These are phyloP conservation scores for Leuctra nigra DNA, from an alignment of 2,888 invertebrate species.

Conservation along the genomic window DNA sequence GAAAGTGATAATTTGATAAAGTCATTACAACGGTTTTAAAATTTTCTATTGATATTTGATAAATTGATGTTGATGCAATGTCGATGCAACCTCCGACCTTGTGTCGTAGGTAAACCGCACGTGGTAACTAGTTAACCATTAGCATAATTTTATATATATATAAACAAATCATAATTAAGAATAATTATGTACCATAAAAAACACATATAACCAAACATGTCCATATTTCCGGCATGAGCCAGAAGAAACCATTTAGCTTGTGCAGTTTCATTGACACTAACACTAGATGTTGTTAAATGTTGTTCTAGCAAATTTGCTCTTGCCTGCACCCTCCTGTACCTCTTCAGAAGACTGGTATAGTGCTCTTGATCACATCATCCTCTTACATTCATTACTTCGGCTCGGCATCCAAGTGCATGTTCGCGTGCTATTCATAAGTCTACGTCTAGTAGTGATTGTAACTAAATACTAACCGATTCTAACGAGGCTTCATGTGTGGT, in stretches of 20 bases:
- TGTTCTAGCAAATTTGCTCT: constrained; percentile 6
- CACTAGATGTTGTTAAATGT: background rate
- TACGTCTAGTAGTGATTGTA: no score
- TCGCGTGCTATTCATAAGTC: no score
- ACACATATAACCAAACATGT: constrained; percentile 1
- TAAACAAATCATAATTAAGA: background rate
- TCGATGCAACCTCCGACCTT: constrained; percentile 9
- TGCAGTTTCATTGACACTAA: background rate
- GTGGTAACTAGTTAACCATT: background rate
- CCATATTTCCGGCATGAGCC: constrained; percentile 24
- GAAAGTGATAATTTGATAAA: constrained; percentile 23
- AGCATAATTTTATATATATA: background rate
- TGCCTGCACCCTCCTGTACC: constrained; percentile 23
- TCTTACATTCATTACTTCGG: no score
- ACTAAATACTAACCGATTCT: no score
- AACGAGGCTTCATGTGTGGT: no score
- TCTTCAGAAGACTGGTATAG: constrained; percentile 26
- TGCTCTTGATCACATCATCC: constrained; percentile 23
- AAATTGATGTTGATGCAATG: constrained; percentile 24
- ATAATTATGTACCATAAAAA: background rate
- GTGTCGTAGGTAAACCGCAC: background rate
- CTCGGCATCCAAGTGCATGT: no score
- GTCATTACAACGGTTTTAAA: constrained; percentile 24
- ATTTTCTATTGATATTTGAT: constrained; percentile 25
- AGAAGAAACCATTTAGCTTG: background rate